Evolutionary conservation across 2,797 vertebrate species (phyloP).

Genomic region (Carduelis carduelis): DNA sequence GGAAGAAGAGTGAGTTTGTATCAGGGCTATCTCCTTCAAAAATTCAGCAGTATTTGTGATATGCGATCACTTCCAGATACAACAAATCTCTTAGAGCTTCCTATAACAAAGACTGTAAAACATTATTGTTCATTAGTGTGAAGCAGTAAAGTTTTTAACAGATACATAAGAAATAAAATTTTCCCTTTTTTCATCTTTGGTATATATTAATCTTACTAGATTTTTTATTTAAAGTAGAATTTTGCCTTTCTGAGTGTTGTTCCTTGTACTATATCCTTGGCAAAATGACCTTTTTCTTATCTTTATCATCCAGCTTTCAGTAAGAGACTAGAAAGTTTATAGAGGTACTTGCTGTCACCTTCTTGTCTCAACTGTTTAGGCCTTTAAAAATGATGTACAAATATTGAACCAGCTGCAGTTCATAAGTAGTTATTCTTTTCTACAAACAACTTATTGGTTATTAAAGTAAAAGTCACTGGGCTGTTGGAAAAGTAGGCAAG

Average conservation of each 20-base stretch:
- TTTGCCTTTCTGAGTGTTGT: not conserved
- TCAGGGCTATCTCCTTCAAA: not conserved
- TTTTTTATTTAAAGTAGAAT: not conserved
- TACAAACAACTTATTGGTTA: not conserved
- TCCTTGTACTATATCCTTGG: not conserved
- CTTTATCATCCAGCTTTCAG: slow-evolving; percentile 54
- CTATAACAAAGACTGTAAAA: slow-evolving; percentile 24
- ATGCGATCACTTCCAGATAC: not conserved
- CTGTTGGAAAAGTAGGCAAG: not conserved
- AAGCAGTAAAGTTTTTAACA: not conserved
- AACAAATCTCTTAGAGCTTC: not conserved
- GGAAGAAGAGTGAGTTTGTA: not conserved
- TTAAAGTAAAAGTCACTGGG: not conserved
- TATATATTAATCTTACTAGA: not conserved
- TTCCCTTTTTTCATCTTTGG: not conserved
- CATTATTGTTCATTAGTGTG: not conserved
- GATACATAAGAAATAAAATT: not conserved
- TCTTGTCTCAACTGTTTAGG: not conserved
- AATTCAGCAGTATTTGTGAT: slow-evolving; percentile 9
- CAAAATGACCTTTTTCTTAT: slow-evolving; percentile 33
- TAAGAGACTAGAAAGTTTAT: not conserved
- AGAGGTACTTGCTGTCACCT: not conserved
- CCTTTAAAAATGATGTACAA: not conserved
- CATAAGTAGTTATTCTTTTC: slow-evolving; percentile 22
- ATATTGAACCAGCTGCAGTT: slow-evolving; percentile 9